phyloP scores from a whole-genome alignment of 2,888 invertebrate species.

The Xanthia togata region DNA sequence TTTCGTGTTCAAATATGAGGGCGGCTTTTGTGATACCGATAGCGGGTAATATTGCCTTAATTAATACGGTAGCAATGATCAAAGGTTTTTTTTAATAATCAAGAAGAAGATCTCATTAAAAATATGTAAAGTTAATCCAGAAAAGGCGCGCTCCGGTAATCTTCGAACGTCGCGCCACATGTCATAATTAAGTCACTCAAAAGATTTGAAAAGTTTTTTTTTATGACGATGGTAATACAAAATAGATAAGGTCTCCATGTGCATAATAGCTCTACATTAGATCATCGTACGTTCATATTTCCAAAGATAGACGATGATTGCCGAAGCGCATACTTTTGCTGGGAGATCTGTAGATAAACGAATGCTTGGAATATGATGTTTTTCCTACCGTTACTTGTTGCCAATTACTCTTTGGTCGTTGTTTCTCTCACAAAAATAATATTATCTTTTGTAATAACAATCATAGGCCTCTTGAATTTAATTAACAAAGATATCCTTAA shows the following conservation, averaged over 20 bases:
- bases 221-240: not conserved
- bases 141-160: not conserved
- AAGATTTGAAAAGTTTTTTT: not conserved
- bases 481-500: not conserved
- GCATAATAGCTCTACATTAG: too few relatives aligned
- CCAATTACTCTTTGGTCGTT: not conserved
- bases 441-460: not conserved
- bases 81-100: not conserved
- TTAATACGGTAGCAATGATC: not conserved
- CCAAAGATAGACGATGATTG: too few relatives aligned
- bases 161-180: not conserved
- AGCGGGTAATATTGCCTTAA: slow-evolving; percentile 19
- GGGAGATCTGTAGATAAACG: not conserved
- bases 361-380: not conserved
- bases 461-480: not conserved
- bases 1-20: slow-evolving; percentile 61
- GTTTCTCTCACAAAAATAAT: not conserved
- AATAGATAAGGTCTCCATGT: not conserved
- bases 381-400: not conserved
- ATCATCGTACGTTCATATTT: not conserved
- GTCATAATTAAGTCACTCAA: not conserved
- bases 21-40: slow-evolving; percentile 43
- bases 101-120: not conserved
- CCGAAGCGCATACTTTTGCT: not conserved
- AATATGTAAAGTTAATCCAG: not conserved